Conservation (phyloP, 2,113 vertebrate species). For the Otus sunia region DNA sequence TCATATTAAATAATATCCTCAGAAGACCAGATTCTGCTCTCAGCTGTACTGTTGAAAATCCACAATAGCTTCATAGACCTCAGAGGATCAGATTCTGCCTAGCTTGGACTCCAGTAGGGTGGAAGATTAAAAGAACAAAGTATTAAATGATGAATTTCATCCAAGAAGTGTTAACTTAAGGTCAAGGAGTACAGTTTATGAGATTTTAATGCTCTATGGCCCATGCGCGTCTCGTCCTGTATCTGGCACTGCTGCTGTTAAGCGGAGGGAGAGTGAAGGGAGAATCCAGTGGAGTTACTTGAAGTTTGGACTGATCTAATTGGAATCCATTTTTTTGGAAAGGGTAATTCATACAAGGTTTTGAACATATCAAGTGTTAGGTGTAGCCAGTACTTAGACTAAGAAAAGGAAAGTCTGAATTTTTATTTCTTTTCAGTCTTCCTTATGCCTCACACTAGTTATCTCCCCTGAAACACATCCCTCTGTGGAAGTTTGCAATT, state of each 20-base stretch:
- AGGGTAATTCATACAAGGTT: not conserved
- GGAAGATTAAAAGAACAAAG: not conserved
- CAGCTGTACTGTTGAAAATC: not conserved
- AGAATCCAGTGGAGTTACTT: not conserved
- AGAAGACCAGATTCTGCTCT: not conserved
- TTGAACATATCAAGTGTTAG: not conserved
- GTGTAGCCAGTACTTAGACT: not conserved
- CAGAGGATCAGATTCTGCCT: not conserved
- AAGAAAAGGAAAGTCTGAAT: not conserved
- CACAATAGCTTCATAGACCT: not conserved
- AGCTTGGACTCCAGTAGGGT: not conserved
- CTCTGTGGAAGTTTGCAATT: not conserved
- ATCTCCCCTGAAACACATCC: not conserved
- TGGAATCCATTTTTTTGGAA: not conserved
- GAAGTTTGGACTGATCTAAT: not conserved
- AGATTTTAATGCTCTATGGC: not conserved
- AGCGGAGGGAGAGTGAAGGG: not conserved
- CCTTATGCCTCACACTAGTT: not conserved
- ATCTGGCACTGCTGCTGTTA: not conserved
- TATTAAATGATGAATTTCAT: not conserved
- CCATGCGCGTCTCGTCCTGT: accelerated
- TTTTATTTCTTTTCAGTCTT: not conserved
- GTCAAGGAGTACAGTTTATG: not conserved
- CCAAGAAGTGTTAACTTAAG: not conserved
- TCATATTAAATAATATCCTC: not conserved